Conservation (phyloP, 2,113 vertebrate genomes). For the Heterotis niloticus region DNA sequence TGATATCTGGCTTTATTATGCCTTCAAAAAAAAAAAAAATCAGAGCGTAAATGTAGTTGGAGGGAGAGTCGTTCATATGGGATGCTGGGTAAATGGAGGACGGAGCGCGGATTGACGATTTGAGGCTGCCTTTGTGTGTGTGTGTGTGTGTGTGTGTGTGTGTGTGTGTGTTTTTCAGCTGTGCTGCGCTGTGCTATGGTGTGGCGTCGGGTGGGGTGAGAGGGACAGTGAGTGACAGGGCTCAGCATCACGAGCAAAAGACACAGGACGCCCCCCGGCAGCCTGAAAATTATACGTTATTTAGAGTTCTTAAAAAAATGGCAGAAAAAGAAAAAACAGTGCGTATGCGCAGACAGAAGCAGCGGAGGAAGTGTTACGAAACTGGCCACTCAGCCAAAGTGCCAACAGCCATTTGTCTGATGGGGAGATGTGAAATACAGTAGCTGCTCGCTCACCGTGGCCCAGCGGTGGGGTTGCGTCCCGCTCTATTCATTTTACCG, state of each 20-base stretch:
- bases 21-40: conserved; percentile 1
- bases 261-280: not conserved
- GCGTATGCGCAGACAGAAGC: not conserved
- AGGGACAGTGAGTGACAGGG: conserved; percentile 21
- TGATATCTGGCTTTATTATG: conserved; percentile 35
- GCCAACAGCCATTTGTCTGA: conserved; percentile 4
- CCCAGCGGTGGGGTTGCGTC: not conserved
- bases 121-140: conserved; percentile 23
- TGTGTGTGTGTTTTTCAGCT: conserved; percentile 6
- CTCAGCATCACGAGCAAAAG: not conserved
- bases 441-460: not conserved
- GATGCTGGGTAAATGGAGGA: conserved; percentile 38
- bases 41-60: not conserved
- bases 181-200: not conserved
- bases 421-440: not conserved
- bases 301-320: not conserved
- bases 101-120: conserved; percentile 27
- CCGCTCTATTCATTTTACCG: not conserved
- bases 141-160: too few species aligned
- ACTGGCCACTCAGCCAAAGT: not conserved
- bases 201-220: not conserved
- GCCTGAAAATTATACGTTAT: not conserved
- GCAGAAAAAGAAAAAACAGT: not conserved
- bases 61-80: conserved; percentile 41
- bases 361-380: not conserved